Base-by-base conservation (phyloP, 2,888 invertebrate species). In the Pogonocherus hispidulus region DNA sequence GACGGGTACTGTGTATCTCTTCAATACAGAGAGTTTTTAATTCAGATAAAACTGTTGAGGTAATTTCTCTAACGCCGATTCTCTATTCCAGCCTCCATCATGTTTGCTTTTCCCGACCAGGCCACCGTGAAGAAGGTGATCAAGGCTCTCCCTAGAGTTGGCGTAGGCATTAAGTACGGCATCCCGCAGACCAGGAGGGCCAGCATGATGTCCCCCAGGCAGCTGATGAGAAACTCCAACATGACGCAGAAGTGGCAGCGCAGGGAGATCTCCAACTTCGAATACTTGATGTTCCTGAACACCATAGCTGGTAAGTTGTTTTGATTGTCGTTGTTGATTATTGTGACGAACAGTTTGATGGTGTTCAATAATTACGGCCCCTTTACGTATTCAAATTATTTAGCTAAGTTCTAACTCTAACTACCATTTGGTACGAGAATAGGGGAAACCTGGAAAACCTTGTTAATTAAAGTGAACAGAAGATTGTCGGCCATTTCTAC, bases 171-270 rank as follows among this genome's bases (percentile, higher is more conserved):
- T 87, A 99, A 99, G 87, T 99, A 99, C 86, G 99, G 99, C 80
- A 96, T 99, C 82, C 97, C 97, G 60, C 99, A 99, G 88, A 97
- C 97, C 73, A 91, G 96, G 80, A 92, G 98, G 72, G 98, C 99
- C 47, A 98, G 98, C 11, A 95, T 99, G 93, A 99, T 99, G 95
- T 96, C 98, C 1, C 98, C 99, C 0, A 91, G 98, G 11, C 99
- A 99, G 86, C 90, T 99, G 80, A 99, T 99, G 95, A 92, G 98
- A 81, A 96, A 97, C 88, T 99, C 99, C 20, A 98, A 99, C 87
- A 99, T 99, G 99, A 99, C 98, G 54, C 97, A 98, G 87, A 96
- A 98, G 86, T 99, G 99, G 99, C 99, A 99, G 86, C 90, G 98
- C 20, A 89, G 99, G 49, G 99, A 99, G 87, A 99, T 99, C 81